phyloP scores from a whole-genome alignment of 2,888 invertebrate genomes.

The Opisthograptis luteolata region DNA sequence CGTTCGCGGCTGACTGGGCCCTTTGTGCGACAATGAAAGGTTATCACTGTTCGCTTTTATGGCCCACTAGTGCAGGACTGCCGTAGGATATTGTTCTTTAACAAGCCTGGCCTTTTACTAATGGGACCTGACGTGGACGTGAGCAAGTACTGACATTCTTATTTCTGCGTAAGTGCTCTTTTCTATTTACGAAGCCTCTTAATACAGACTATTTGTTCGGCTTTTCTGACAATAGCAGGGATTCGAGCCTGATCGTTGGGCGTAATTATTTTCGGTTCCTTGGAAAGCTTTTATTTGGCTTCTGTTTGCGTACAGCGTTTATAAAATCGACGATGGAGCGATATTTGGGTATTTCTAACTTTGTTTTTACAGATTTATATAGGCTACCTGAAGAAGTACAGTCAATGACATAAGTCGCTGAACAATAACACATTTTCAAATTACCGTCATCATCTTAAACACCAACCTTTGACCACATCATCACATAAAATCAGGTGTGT shows the following conservation, averaged over 20 bases:
- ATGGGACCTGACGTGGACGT: constrained; percentile 38
- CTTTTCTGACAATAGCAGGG: not conserved
- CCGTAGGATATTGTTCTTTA: constrained; percentile 62
- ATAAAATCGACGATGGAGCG: not conserved
- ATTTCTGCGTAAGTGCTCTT: constrained; percentile 12
- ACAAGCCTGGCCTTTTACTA: constrained; percentile 57
- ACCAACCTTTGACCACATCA: no score
- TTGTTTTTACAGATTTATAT: no score
- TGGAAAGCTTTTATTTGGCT: not conserved
- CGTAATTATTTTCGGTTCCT: not conserved
- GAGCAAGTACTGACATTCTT: constrained; percentile 24
- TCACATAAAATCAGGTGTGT: no score
- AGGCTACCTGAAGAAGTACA: no score
- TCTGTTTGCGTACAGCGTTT: not conserved
- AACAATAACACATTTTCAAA: no score
- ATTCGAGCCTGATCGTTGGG: constrained; percentile 25
- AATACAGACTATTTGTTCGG: no score
- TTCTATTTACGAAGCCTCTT: not conserved
- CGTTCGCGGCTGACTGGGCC: constrained; percentile 70
- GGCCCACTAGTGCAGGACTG: constrained; percentile 61
- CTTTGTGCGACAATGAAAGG: constrained; percentile 77
- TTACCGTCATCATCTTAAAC: no score
- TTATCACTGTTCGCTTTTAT: constrained; percentile 79
- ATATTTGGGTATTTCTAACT: not conserved
- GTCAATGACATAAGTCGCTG: no score